phyloP scores from a whole-genome alignment of 2,888 invertebrate species.

The Eristalis arbustorum region DNA sequence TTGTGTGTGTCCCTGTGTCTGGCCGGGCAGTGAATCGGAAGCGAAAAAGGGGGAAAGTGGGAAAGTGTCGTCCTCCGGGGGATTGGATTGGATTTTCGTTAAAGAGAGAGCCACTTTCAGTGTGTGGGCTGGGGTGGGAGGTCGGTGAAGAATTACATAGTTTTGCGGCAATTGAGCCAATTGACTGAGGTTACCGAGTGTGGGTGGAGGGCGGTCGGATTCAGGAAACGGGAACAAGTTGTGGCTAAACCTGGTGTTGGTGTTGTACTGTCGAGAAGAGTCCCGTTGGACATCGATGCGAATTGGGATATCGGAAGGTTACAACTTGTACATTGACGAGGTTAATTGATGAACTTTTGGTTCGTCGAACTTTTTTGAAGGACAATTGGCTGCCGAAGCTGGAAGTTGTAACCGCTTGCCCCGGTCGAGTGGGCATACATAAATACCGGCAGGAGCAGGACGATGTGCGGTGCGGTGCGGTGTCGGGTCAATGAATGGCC shows the following conservation, averaged over 20 bases:
- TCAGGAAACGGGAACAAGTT: conserved; percentile 30
- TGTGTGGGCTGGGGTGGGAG: conserved; percentile 10
- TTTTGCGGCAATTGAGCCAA: conserved; percentile 65
- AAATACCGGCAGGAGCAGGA: not conserved
- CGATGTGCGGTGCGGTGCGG: no score
- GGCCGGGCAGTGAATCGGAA: conserved; percentile 32
- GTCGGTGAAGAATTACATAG: conserved; percentile 54
- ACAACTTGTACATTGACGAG: conserved; percentile 63
- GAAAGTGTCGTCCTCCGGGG: conserved; percentile 46
- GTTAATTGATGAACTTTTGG: conserved; percentile 68
- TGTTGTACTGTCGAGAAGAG: conserved; percentile 11
- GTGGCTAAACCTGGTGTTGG: conserved; percentile 35
- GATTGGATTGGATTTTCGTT: conserved; percentile 53
- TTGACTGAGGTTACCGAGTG: conserved; percentile 53
- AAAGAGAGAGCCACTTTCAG: conserved; percentile 26
- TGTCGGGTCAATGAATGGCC: conserved; percentile 3
- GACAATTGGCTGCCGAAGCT: conserved; percentile 37
- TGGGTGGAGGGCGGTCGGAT: not conserved
- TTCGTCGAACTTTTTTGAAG: conserved; percentile 53
- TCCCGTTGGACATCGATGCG: conserved; percentile 6
- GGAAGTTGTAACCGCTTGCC: conserved; percentile 28
- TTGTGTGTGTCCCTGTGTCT: not conserved
- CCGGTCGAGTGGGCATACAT: not conserved
- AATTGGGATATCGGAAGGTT: conserved; percentile 49
- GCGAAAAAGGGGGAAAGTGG: not conserved